Conservation (phyloP, 2,888 invertebrate species). For the Ferrisia virgata region DNA sequence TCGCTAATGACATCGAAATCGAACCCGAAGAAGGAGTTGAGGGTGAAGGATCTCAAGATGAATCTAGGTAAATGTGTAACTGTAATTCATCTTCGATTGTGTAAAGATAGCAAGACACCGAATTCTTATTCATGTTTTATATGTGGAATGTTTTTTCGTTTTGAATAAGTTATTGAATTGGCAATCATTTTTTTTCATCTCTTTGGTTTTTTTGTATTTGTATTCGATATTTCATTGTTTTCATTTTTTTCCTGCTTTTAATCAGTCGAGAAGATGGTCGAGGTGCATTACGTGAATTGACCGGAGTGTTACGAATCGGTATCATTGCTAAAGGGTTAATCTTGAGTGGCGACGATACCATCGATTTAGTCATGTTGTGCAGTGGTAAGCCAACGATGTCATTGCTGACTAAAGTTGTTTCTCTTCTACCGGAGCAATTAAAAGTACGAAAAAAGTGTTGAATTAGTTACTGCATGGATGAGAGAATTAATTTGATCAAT, state of each 20-base stretch:
- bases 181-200: too few relatives aligned
- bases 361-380: constrained; percentile 90
- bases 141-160: not conserved
- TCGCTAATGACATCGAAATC: not conserved
- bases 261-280: not conserved
- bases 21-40: not conserved
- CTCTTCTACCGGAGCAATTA: constrained; percentile 77
- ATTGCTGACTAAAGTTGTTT: constrained; percentile 80
- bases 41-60: constrained; percentile 5
- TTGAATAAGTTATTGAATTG: not conserved
- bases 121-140: too few relatives aligned
- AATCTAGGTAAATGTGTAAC: not conserved
- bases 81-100: not conserved
- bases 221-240: not conserved
- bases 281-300: constrained; percentile 56
- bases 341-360: constrained; percentile 81
- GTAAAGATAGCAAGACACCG: too few relatives aligned
- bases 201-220: too few relatives aligned
- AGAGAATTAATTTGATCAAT: not conserved
- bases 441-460: constrained; percentile 64
- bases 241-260: not conserved
- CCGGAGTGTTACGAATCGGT: constrained; percentile 96
- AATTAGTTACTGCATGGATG: constrained; percentile 53
- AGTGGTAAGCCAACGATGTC: constrained; percentile 89
- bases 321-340: constrained; percentile 85